Percentiles rank a stretch among this genome's conserved stretches.
Conservation (phyloP, 1,140 invertebrate genomes). For the Acyrthosiphon pisum region DNA sequence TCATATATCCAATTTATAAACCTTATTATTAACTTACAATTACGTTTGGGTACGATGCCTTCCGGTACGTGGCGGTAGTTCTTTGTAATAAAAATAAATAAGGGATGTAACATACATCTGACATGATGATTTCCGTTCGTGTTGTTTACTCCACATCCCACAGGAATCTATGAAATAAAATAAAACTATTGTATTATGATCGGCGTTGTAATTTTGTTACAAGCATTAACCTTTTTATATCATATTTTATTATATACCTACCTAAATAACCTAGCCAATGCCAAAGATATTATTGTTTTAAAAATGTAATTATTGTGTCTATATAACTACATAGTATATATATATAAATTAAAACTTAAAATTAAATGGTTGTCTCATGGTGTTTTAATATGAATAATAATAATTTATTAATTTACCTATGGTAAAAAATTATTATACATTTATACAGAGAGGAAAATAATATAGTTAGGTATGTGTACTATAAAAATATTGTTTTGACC, state of each 20-base stretch:
- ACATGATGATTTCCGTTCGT: not conserved
- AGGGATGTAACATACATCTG: not conserved
- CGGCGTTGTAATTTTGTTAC: not conserved
- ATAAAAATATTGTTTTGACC: not conserved
- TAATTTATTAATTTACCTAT: not conserved
- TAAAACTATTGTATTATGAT: not conserved
- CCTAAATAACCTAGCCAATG: not conserved
- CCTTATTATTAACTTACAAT: slow-evolving; percentile 9
- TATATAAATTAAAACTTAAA: not conserved
- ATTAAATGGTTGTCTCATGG: not conserved
- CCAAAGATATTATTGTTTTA: not conserved
- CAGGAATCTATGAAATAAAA: not conserved
- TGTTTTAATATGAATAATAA: not conserved
- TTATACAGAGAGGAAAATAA: not conserved
- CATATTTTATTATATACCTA: not conserved
- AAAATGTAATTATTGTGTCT: not conserved
- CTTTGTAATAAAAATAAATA: slow-evolving; percentile 15
- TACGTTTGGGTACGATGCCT: not conserved
- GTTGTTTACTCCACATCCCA: not conserved
- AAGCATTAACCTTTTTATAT: not conserved
- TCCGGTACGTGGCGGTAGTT: not conserved
- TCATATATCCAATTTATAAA: not conserved
- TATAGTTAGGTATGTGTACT: not conserved
- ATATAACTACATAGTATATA: not conserved
- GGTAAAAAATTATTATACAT: not conserved